phyloP scores from a whole-genome alignment of 2,797 vertebrate species.

The Zalophus californianus region DNA sequence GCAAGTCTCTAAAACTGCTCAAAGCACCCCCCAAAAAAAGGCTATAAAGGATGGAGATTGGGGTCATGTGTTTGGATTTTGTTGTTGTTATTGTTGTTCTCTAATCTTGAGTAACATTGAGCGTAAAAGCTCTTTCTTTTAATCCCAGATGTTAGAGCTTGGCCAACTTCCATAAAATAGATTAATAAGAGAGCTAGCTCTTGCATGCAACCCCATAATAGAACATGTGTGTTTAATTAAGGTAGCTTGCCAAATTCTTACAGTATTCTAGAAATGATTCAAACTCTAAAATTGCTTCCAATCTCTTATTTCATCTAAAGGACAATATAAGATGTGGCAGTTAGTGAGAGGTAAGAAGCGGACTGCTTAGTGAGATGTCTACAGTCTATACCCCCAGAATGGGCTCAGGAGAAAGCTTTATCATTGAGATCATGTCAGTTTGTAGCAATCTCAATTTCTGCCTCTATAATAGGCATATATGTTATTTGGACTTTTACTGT shows the following conservation, averaged over 20 bases:
- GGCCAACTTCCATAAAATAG: slow-evolving; percentile 51
- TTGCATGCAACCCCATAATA: not conserved
- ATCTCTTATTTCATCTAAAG: not conserved
- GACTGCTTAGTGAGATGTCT: not conserved
- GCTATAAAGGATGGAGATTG: not conserved
- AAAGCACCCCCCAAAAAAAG: not conserved
- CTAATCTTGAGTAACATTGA: slow-evolving; percentile 45
- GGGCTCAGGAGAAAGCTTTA: not conserved
- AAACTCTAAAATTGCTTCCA: not conserved
- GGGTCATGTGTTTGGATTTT: not conserved
- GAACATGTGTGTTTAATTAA: not conserved
- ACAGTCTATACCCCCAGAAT: not conserved
- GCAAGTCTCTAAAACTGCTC: not conserved
- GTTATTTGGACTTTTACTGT: slow-evolving; percentile 28
- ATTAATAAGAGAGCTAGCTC: not conserved
- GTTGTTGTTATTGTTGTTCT: slow-evolving; percentile 6
- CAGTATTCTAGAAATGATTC: not conserved
- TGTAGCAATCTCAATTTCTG: slow-evolving; percentile 44
- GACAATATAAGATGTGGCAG: not conserved
- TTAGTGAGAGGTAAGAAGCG: not conserved
- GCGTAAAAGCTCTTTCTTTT: slow-evolving; percentile 68
- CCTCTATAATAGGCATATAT: not conserved
- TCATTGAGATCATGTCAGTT: not conserved
- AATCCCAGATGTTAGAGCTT: slow-evolving; percentile 56
- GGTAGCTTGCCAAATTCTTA: not conserved